These are phyloP conservation scores for Onychomys leucogaster DNA, from an alignment of 2,797 vertebrate species.

Conservation along the genomic window DNA sequence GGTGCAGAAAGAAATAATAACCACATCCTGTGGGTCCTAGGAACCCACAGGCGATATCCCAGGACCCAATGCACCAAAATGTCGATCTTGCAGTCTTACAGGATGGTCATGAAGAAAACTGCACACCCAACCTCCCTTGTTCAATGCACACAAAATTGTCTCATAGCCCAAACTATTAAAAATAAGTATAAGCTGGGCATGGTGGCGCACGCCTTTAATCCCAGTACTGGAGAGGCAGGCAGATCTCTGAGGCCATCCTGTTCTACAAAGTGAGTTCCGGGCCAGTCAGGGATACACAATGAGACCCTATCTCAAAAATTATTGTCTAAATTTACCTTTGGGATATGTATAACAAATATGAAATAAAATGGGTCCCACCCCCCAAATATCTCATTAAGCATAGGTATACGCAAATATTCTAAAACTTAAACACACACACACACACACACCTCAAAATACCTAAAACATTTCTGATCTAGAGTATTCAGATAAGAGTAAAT, in stretches of 20 bases:
- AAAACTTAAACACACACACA: no score
- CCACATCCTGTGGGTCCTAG: neutral
- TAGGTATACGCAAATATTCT: neutral
- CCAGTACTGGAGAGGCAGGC: neutral
- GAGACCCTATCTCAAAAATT: neutral
- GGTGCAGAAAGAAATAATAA: conserved; percentile 24
- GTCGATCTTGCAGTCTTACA: neutral
- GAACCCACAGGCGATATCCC: neutral
- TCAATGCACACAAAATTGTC: neutral
- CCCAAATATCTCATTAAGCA: neutral
- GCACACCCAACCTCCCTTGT: neutral
- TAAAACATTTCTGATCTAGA: neutral
- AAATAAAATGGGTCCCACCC: neutral
- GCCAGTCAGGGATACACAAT: neutral
- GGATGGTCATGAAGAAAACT: neutral
- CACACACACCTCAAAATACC: neutral
- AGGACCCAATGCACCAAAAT: neutral
- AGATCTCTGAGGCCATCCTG: neutral
- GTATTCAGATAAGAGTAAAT: neutral
- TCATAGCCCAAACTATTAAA: neutral
- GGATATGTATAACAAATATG: no score
- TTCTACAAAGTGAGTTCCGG: neutral
- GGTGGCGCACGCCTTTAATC: neutral
- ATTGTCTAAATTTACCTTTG: no score
- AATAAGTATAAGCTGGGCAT: neutral